Evolutionary conservation across 1,140 invertebrate genomes (phyloP), one percentile per base, ranked within the genome.

Genomic region (Aradophagus sp.): DNA sequence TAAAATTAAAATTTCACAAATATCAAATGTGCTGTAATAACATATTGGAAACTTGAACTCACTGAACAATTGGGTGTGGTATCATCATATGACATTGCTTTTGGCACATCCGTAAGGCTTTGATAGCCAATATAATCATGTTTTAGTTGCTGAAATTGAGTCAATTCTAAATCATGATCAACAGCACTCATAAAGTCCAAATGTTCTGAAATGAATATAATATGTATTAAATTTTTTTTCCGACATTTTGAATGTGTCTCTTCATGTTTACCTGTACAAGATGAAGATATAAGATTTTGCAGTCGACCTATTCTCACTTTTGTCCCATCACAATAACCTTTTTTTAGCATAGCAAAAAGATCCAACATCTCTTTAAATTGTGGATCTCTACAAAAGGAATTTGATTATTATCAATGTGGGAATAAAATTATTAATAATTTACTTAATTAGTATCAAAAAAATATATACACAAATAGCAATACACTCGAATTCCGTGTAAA

Each of bases 341-440:
- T 97, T 83, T 99, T 99, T 8, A 99, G 87, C 93, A 97, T 96
- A 8, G 97, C 96, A 77, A 99, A 90, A 23, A 99, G 87, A 81
- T 99, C 96, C 0, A 99, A 84, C 92, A 99, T 97, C 86, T 98
- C 93, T 78, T 95, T 94, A 80, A 99, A 98, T 83, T 99, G 95
- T 10, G 95, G 94, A 88, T 99, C 97, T 61, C 96, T 91, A 65
- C 35, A 81, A 38, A n/a, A n/a, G n/a, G n/a, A n/a, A n/a, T n/a
- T n/a, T n/a, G n/a, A n/a, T n/a, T n/a, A n/a, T n/a, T n/a, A n/a
- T n/a, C n/a, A n/a, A n/a, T n/a, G n/a, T n/a, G n/a, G n/a, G n/a
- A n/a, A n/a, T 12, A 36, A 35, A 52, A 65, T 36, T 29, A 23
- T 23, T 8, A 23, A 23, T 23, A 23, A 23, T 23, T 23, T 23